A percentile compares a stretch with the other conserved stretches of the same genome.
These are phyloP conservation scores for Punctoribates punctum DNA, from an alignment of 2,888 invertebrate genomes.

Conservation along the genomic window DNA sequence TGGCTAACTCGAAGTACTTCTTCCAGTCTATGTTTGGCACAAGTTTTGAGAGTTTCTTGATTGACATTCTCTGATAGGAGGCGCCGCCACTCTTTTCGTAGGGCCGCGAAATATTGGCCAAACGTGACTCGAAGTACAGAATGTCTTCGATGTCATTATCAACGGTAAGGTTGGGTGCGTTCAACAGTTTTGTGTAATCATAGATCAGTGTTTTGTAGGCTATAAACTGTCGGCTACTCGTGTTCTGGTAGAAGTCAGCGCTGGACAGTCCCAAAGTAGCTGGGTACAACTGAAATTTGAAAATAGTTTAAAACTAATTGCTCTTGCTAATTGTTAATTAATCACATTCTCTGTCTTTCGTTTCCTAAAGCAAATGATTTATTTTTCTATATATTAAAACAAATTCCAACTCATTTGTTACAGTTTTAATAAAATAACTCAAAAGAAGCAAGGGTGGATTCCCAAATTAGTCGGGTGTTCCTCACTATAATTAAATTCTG, in stretches of 20 bases:
- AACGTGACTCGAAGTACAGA: slow-evolving; percentile 57
- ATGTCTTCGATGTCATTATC: slow-evolving; percentile 58
- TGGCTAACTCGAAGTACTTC: slow-evolving; percentile 48
- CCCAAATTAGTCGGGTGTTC: no score
- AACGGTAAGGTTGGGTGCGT: slow-evolving; percentile 64
- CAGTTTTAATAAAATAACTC: no score
- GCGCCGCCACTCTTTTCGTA: slow-evolving; percentile 76
- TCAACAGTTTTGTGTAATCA: slow-evolving; percentile 68
- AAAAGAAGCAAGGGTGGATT: no score
- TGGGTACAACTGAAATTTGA: slow-evolving; percentile 71
- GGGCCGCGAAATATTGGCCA: slow-evolving; percentile 65
- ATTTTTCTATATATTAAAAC: no score
- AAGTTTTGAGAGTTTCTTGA: slow-evolving; percentile 63
- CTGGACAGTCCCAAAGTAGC: slow-evolving; percentile 72
- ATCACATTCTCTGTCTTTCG: background rate
- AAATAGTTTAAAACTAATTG: no score
- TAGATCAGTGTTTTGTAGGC: slow-evolving; percentile 77
- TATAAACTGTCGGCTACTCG: slow-evolving; percentile 56
- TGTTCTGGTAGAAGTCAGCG: slow-evolving; percentile 59
- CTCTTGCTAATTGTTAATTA: no score
- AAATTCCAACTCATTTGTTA: no score
- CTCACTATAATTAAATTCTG: no score
- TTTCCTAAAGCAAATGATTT: no score
- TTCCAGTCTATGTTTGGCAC: slow-evolving; percentile 50
- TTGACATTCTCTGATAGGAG: slow-evolving; percentile 73